Evolutionary conservation across 2,888 invertebrate genomes (phyloP).

Genomic region (Aspidiotus destructor): DNA sequence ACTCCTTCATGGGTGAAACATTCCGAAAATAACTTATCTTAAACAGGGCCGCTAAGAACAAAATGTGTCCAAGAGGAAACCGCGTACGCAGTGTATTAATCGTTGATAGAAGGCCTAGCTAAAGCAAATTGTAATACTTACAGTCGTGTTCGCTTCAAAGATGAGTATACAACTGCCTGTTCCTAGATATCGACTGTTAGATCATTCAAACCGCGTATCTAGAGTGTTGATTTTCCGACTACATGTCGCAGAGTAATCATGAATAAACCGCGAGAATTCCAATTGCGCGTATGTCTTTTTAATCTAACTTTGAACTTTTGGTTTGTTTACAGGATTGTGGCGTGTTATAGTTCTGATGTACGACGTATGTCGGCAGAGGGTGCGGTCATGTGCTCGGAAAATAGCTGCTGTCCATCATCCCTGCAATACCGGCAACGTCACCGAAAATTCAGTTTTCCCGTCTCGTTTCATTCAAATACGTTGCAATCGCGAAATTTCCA

Average conservation of each 20-base stretch:
- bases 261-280: neutral
- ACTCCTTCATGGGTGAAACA: no score
- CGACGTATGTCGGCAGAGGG: constrained; percentile 36
- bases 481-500: constrained; percentile 36
- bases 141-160: no score
- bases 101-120: no score
- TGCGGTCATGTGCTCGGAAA: constrained; percentile 35
- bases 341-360: constrained; percentile 34
- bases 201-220: neutral
- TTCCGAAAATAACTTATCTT: no score
- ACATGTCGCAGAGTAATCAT: neutral
- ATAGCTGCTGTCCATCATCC: constrained; percentile 38
- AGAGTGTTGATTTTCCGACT: neutral
- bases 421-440: constrained; percentile 38
- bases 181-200: no score
- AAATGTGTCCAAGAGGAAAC: no score
- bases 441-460: constrained; percentile 52
- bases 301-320: constrained; percentile 1
- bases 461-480: constrained; percentile 44
- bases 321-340: constrained; percentile 27
- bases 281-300: neutral
- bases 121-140: no score
- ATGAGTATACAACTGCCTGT: no score
- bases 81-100: no score
- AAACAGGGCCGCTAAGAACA: no score